Base-by-base conservation (phyloP, 2,888 invertebrate species). In the Homarus gammarus region DNA sequence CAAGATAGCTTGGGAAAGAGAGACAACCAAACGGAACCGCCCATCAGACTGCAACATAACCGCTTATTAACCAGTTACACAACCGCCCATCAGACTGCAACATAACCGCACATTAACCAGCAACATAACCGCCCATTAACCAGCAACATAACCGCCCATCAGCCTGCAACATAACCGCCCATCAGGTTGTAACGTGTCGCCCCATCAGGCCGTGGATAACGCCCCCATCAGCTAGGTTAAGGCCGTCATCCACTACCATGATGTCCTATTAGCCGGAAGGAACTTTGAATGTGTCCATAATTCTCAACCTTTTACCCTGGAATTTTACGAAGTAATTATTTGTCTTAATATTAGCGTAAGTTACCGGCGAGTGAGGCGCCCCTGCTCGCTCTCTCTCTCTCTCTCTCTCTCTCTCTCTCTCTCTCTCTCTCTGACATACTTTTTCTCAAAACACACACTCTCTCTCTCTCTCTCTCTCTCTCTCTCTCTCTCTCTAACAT, bases 281-380 rank as follows among this genome's bases (percentile, higher is more conserved):
- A 88, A 88, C 88, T 88, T 88, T 86, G 78, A 86, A 86, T 86
- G 85, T 86, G 85, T 86, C 70, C 85, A 86, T 88, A 88, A 83
- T 84, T 88, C 88, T 84, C 78, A 84, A 88, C 83, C 88, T 88
- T 88, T 88, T 88, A 83, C 83, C 88, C 77, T 38, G 70, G 83
- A 56, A 75, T 88, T 88, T 88, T 88, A 88, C 88, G 77, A 68
- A 88, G 88, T 88, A 88, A 88, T 88, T 88, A 88, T 84, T 88
- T 88, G 88, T 88, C 88, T 88, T 88, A 73, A 88, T 88, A 88
- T 88, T 83, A 88, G 38, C 88, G 70, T 77, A 79, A 79, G 81
- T 81, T 87, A 79, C 40, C 51, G n/a, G 56, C 56, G 81, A 61
- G 73, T 70, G 40, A 86, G 70, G 78, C 78, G 15, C 78, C n/a